Conservation (phyloP, 2,113 vertebrate genomes). For the Athene cunicularia region DNA sequence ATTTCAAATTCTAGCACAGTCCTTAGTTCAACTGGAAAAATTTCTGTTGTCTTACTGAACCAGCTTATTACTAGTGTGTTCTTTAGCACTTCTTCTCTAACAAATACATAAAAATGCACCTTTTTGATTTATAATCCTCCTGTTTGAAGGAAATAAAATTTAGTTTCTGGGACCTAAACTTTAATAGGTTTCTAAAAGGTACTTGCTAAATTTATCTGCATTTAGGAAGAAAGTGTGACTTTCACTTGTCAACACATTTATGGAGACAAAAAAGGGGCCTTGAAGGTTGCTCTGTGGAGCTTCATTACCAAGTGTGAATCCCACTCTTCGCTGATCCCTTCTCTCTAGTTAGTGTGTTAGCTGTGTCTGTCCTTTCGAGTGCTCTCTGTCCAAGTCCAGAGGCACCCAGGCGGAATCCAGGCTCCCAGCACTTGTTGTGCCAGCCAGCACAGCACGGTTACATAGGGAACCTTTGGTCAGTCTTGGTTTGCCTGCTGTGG, state of each 20-base stretch:
- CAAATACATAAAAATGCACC: not conserved
- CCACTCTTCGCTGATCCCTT: not conserved
- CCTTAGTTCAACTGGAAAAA: not conserved
- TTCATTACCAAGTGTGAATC: not conserved
- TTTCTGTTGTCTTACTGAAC: not conserved
- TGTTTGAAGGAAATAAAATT: not conserved
- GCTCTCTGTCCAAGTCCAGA: not conserved
- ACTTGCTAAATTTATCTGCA: not conserved
- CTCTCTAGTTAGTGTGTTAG: not conserved
- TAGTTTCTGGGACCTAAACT: not conserved
- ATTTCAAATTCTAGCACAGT: not conserved
- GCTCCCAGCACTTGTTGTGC: not conserved
- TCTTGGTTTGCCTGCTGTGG: not conserved
- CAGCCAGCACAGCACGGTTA: not conserved
- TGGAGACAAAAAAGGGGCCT: not conserved
- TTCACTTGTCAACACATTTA: not conserved
- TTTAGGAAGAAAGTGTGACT: not conserved
- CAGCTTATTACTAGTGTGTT: not conserved
- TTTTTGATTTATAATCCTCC: not conserved
- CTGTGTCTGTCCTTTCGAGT: not conserved
- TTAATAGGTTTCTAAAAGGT: not conserved
- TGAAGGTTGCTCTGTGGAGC: not conserved
- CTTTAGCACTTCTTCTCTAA: not conserved
- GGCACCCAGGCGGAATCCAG: not conserved
- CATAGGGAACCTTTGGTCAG: not conserved